phyloP scores from a whole-genome alignment of 2,797 vertebrate genomes.

The Numenius phaeopus region DNA sequence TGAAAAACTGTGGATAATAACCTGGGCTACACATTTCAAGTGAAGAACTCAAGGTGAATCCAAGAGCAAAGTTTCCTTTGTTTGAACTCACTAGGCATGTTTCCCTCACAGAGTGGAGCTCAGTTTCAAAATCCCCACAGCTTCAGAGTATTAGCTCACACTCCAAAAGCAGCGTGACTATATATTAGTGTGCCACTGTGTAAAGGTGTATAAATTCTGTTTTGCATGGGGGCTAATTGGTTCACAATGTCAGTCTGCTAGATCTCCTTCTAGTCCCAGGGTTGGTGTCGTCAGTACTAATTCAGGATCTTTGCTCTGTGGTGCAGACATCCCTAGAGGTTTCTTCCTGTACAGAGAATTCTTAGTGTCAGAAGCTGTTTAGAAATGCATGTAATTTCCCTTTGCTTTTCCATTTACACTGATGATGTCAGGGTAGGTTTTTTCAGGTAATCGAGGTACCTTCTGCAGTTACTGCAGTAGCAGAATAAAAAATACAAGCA shows the following conservation, averaged over 20 bases:
- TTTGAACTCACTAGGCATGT: not conserved
- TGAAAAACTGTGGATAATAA: not conserved
- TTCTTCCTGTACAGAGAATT: not conserved
- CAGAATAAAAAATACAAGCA: not conserved
- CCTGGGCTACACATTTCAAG: not conserved
- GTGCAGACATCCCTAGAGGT: not conserved
- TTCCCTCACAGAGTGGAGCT: not conserved
- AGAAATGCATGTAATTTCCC: not conserved
- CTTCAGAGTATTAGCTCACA: not conserved
- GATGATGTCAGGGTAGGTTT: not conserved
- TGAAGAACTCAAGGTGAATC: not conserved
- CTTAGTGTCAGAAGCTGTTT: not conserved
- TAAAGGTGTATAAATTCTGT: not conserved
- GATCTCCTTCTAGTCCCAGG: not conserved
- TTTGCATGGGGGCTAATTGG: not conserved
- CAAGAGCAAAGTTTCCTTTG: not conserved
- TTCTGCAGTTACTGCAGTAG: not conserved
- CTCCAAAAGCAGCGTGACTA: accelerated
- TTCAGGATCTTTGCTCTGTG: not conserved
- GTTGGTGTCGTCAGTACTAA: not conserved
- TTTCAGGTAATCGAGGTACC: not conserved
- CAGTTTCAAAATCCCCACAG: not conserved
- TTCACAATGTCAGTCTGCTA: not conserved
- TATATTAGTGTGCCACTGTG: not conserved
- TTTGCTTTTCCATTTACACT: not conserved